Evolutionary conservation across 2,888 invertebrate species (phyloP).

Genomic region (Zhengitettix transpicula): DNA sequence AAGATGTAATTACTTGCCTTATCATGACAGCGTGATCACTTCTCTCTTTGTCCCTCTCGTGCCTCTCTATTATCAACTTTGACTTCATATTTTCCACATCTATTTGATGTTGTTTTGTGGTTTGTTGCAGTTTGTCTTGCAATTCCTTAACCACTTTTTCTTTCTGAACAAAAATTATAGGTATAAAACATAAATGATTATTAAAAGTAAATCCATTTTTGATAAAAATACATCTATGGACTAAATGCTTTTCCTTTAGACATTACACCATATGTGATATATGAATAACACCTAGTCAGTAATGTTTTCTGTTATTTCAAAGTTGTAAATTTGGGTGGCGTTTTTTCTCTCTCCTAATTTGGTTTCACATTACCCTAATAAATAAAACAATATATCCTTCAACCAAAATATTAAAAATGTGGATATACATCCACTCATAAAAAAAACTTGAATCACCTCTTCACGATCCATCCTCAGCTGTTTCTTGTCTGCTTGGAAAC

Average conservation of each 20-base stretch:
- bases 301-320: neutral
- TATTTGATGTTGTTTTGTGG: conserved; percentile 23
- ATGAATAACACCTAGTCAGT: too few species aligned
- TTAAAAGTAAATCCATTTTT: neutral
- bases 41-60: conserved; percentile 67
- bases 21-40: conserved; percentile 61
- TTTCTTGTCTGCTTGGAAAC: conserved; percentile 58
- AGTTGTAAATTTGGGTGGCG: neutral
- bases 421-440: neutral
- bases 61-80: conserved; percentile 57
- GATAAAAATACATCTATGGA: too few species aligned
- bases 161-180: conserved; percentile 31
- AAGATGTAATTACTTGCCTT: conserved; percentile 33
- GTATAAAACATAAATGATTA: neutral
- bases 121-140: conserved; percentile 38
- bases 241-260: too few species aligned
- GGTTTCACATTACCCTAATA: too few species aligned
- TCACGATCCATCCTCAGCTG: conserved; percentile 34
- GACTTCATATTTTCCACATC: conserved; percentile 52
- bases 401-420: neutral
- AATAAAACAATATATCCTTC: too few species aligned
- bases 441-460: conserved; percentile 12
- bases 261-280: too few species aligned
- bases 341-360: too few species aligned
- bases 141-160: conserved; percentile 39